Evolutionary conservation across 2,113 vertebrate genomes (phyloP), one percentile per base, ranked within the genome.

Genomic region (Oenanthe melanoleuca): DNA sequence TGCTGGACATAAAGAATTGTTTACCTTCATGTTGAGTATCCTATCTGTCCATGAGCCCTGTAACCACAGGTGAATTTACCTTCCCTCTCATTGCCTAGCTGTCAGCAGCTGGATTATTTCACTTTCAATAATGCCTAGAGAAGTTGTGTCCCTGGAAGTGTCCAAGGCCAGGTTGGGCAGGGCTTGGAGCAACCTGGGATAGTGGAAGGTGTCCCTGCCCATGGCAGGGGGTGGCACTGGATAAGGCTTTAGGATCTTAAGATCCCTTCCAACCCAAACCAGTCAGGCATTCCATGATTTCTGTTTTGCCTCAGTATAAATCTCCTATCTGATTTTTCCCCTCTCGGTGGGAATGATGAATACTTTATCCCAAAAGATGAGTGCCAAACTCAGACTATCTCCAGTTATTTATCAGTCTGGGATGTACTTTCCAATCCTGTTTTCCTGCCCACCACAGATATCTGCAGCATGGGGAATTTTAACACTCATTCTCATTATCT

Each of bases 81-180:
- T 81, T 57, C 24, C 10, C n/a, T 74, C 61, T 52, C 52, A 19
- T 20, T 82, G 66, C 52, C 8, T 4, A 5, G 9, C n/a, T 86
- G 25, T 25, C 61, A 64, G 65, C 20, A 66, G 45, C 59, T 69
- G 19, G 21, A 18, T 52, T 47, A 25, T 37, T 77, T 40, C 33
- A 23, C 9, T 29, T 44, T 56, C 18, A 8, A 1, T 55, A 40
- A 29, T 40, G 40, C 65, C 40, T 31, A 45, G 28, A 52, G 37
- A 66, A 52, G 3, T 4, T 66, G 26, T 73, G 23, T 16, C 8
- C 38, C n/a, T 67, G 45, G 38, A 0, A 67, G 7, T 65, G 42
- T 5, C 29, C 57, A 25, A 18, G 31, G n/a, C 21, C 34, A 50
- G 42, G 12, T 0, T 55, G 40, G 24, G 47, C 2, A 0, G 15